Base-by-base conservation (phyloP, 2,888 invertebrate genomes). In the Graphium colonna region DNA sequence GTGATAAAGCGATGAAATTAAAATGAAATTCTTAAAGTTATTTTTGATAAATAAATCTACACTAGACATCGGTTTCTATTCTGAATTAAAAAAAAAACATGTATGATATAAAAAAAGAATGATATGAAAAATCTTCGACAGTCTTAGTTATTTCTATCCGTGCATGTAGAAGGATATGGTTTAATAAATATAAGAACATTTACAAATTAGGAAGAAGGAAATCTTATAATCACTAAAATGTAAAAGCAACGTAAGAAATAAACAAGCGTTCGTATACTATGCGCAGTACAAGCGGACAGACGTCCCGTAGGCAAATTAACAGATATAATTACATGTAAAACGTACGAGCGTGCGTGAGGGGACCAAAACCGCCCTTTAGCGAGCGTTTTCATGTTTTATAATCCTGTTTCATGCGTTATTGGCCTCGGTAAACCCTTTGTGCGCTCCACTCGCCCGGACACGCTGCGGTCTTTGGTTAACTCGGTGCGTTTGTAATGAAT, bases 371-470 rank as follows among this genome's bases (percentile, higher is more conserved):
- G 75, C 82, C 83, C 84, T 82, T 82, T 82, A 76, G 69, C 68
- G 74, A 71, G 65, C 81, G 79, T 85, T 83, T 87, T 82, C 85
- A 83, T 84, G 84, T 87, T 84, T 81, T 78, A 79, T 82, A 88
- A 87, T 87, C 87, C 78, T 79, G 85, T 88, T 87, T 81, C 84
- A 88, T 87, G 87, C 87, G 81, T 88, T 87, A 88, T 88, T 88
- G 86, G 82, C 71, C 63, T 58, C 68, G 61, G 62, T 65, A 66
- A 70, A 71, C 81, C 81, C 82, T 82, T 80, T 80, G 78, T 75
- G 68, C 45, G 54, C 61, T 46, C 56, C 69, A 69, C 59, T 67
- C 79, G 75, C 64, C 56, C 53, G 64, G 62, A 59, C 56, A 68
- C 60, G 56, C 70, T 77, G 79, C 77, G 69, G 54, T 51, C 54